phyloP scores from a whole-genome alignment of 2,888 invertebrate genomes.

The Strigamia maritima region DNA sequence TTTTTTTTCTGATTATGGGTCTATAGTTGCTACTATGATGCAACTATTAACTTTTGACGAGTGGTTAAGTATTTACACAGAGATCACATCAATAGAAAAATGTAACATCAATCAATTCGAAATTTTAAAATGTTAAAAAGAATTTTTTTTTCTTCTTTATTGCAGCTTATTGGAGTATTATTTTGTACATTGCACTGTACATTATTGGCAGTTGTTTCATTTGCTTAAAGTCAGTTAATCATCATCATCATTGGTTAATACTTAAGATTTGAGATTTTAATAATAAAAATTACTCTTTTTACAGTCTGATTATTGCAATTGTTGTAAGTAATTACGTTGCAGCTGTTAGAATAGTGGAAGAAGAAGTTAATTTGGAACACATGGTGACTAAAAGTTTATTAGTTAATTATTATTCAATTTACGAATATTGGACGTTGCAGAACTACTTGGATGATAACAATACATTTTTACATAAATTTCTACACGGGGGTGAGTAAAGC shows the following conservation, averaged over 20 bases:
- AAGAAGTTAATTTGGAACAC: background rate
- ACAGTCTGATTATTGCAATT: background rate
- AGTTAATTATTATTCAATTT: background rate
- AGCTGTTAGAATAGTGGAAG: background rate
- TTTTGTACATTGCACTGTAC: background rate
- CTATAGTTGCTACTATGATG: constrained; percentile 17
- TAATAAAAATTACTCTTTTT: background rate
- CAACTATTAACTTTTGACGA: constrained; percentile 1
- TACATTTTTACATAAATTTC: background rate
- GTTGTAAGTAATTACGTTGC: background rate
- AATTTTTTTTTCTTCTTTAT: background rate
- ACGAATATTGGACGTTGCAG: background rate
- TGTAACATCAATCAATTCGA: background rate
- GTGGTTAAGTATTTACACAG: background rate
- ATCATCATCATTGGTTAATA: too few relatives aligned
- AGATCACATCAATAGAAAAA: background rate
- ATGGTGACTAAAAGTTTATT: background rate
- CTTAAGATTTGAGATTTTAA: background rate
- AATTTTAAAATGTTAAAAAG: background rate
- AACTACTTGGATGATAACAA: background rate
- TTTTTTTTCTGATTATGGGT: background rate
- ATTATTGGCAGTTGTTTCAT: constrained; percentile 17
- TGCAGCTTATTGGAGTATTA: background rate
- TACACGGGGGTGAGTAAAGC: background rate
- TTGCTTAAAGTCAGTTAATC: background rate